Evolutionary conservation across 2,888 invertebrate genomes (phyloP).

Genomic region (Agonopterix heracliana): DNA sequence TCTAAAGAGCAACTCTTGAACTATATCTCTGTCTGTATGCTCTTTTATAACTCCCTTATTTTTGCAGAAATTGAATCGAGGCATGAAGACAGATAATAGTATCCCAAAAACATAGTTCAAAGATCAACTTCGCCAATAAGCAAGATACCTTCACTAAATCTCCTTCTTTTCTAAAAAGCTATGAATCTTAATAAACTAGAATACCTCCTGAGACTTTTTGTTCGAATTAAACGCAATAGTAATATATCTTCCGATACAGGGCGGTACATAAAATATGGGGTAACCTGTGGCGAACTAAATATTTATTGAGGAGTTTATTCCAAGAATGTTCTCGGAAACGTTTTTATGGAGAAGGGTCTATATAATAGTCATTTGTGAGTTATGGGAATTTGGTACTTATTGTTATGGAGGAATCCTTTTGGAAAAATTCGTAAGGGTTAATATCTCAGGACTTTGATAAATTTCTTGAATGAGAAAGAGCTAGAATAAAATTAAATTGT

Average conservation of each 20-base stretch:
- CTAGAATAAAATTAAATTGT: no score
- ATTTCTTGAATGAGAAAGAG: no score
- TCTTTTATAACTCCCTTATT: no score
- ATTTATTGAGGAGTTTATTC: slow-evolving; percentile 35
- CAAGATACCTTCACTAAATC: not conserved
- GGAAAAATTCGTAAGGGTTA: no score
- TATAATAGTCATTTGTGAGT: slow-evolving; percentile 7
- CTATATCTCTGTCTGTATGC: no score
- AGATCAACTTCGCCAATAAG: not conserved
- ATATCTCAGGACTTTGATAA: no score
- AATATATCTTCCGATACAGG: slow-evolving; percentile 24
- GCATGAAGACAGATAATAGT: no score
- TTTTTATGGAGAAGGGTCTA: slow-evolving; percentile 18
- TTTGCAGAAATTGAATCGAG: no score
- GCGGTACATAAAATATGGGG: slow-evolving; percentile 23
- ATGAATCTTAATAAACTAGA: slow-evolving; percentile 23
- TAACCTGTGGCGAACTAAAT: slow-evolving; percentile 29
- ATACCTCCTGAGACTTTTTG: slow-evolving; percentile 19
- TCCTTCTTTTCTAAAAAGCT: not conserved
- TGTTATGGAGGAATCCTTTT: not conserved
- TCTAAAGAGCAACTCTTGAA: no score
- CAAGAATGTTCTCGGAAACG: slow-evolving; percentile 20
- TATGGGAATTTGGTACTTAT: not conserved
- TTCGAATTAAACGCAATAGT: slow-evolving; percentile 33
- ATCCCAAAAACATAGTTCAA: no score